Evolutionary conservation across 2,113 vertebrate genomes (phyloP).

Genomic region (Archocentrus centrarchus): DNA sequence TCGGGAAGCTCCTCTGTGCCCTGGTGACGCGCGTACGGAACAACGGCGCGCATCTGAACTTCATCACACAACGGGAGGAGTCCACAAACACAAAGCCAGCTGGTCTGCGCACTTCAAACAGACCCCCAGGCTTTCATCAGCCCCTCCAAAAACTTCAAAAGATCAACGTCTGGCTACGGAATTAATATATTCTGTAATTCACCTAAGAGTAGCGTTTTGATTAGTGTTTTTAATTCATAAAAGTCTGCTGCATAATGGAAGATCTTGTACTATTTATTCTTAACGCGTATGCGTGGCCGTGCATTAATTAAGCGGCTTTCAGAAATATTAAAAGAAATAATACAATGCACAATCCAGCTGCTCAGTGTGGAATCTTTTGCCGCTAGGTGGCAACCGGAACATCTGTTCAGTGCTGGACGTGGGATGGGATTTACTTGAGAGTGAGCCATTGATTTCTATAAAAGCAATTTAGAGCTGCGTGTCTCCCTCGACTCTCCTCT

Average conservation of each 20-base stretch:
- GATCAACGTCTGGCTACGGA: slow-evolving; percentile 3
- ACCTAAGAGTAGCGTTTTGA: neutral
- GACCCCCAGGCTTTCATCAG: slow-evolving; percentile 41
- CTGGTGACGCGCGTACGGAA: slow-evolving; percentile 65
- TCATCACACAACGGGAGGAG: slow-evolving; percentile 75
- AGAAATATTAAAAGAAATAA: slow-evolving; percentile 13
- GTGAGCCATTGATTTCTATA: slow-evolving; percentile 43
- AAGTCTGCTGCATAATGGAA: neutral
- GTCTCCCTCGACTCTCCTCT: slow-evolving; percentile 27
- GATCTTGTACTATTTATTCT: neutral
- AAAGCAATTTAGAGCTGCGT: slow-evolving; percentile 24
- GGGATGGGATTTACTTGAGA: slow-evolving; percentile 19
- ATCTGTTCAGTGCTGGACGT: slow-evolving; percentile 24
- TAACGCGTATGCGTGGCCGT: neutral
- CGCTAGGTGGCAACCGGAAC: slow-evolving; percentile 63
- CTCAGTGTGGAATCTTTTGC: slow-evolving; percentile 16
- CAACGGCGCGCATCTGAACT: slow-evolving; percentile 70
- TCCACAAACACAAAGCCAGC: slow-evolving; percentile 68
- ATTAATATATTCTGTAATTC: neutral
- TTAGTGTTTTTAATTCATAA: neutral
- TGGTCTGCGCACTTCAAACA: slow-evolving; percentile 62
- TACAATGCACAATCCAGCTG: slow-evolving; percentile 37
- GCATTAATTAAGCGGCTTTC: neutral
- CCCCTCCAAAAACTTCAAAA: slow-evolving; percentile 23
- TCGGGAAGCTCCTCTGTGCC: slow-evolving; percentile 66